Evolutionary conservation across 2,113 vertebrate species (phyloP).

Genomic region (Ardeotis arabs): DNA sequence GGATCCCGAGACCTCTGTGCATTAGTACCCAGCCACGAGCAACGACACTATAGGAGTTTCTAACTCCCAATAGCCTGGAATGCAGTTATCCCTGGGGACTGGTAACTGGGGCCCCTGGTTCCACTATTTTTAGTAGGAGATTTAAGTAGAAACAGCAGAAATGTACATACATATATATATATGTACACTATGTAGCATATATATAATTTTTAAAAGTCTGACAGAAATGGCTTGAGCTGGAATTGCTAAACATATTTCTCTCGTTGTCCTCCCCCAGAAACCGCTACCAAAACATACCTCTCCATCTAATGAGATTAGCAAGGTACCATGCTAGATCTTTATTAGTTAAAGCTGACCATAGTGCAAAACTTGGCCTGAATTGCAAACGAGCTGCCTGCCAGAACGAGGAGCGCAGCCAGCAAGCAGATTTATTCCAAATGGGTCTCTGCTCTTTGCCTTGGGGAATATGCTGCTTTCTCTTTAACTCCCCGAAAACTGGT

Average conservation of each 20-base stretch:
- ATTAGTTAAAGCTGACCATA: slow-evolving; percentile 46
- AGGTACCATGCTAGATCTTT: slow-evolving; percentile 26
- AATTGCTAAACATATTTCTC: not conserved
- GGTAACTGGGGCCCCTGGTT: not conserved
- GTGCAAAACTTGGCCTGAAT: slow-evolving; percentile 22
- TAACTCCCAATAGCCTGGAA: not conserved
- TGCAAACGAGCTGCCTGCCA: not conserved
- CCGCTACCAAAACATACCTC: not conserved
- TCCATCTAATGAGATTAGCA: slow-evolving; percentile 35
- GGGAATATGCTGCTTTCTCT: not conserved
- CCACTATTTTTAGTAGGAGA: not conserved
- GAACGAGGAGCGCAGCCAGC: slow-evolving; percentile 31
- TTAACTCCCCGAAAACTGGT: slow-evolving; percentile 14
- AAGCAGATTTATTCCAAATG: slow-evolving; percentile 34
- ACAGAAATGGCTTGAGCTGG: not conserved
- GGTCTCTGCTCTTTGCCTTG: not conserved
- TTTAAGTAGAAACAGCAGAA: not conserved
- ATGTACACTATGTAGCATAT: not conserved
- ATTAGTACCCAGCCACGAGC: not conserved
- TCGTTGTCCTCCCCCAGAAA: not conserved
- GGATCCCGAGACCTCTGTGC: not conserved
- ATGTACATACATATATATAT: not conserved
- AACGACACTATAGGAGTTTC: rapidly evolving
- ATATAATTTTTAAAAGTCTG: not conserved
- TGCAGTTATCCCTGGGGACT: not conserved